Conservation (phyloP, 2,113 vertebrate genomes). For the Erythrolamprus reginae region DNA sequence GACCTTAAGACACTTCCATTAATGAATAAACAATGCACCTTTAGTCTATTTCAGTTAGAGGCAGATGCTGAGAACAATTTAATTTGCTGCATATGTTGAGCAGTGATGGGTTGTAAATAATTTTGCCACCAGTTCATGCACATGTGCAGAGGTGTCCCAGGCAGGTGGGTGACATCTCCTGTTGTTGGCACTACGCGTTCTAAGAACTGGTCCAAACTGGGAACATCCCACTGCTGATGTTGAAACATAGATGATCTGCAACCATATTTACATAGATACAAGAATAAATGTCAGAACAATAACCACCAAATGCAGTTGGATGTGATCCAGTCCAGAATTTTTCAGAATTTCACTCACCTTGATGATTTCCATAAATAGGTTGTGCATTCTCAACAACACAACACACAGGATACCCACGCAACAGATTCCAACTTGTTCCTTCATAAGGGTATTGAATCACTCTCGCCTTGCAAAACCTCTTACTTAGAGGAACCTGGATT, state of each 20-base stretch:
- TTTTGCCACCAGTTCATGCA: too few relatives aligned
- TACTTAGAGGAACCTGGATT: neutral
- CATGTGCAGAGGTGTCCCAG: too few relatives aligned
- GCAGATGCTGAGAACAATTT: neutral
- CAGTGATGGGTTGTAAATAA: too few relatives aligned
- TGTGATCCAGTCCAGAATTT: neutral
- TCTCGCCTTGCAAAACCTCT: neutral
- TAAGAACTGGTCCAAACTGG: too few relatives aligned
- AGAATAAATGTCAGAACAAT: neutral
- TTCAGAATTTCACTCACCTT: neutral
- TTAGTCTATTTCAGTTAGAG: neutral
- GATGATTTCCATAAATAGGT: neutral
- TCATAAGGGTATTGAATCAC: neutral
- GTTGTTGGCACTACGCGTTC: too few relatives aligned
- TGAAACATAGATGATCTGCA: neutral
- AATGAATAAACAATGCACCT: neutral
- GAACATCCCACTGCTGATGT: too few relatives aligned
- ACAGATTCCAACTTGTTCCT: neutral
- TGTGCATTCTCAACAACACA: neutral
- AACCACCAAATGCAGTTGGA: neutral
- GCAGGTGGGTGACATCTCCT: too few relatives aligned
- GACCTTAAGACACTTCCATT: neutral
- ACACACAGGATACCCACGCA: neutral
- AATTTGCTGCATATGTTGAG: neutral
- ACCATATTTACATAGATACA: neutral